These are phyloP conservation scores for Macrochelys suwanniensis DNA, from an alignment of 2,797 vertebrate species.

Conservation along the genomic window DNA sequence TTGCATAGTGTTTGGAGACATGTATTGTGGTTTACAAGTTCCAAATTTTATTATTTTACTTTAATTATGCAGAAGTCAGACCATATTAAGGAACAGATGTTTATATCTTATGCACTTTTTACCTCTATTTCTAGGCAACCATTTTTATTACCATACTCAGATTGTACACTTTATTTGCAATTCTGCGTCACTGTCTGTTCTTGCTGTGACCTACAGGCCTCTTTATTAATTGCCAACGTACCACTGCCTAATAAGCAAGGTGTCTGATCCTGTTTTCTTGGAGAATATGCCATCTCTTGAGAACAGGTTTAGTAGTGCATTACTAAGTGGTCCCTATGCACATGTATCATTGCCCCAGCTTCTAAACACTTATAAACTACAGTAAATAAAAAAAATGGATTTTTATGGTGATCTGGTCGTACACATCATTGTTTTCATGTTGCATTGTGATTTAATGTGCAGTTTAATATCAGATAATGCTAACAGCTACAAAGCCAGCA, in stretches of 20 bases:
- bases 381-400: not conserved
- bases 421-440: not conserved
- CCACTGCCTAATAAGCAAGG: rapidly evolving
- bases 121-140: not conserved
- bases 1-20: not conserved
- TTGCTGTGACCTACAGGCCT: not conserved
- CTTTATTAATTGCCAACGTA: not conserved
- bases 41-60: not conserved
- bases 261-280: not conserved
- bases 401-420: not conserved
- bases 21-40: not conserved
- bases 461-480: not conserved
- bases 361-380: not conserved
- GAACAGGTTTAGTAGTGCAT: not conserved
- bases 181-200: not conserved
- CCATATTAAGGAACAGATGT: not conserved
- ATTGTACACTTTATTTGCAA: not conserved
- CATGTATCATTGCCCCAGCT: not conserved
- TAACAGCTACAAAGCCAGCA: not conserved
- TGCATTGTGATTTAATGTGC: not conserved
- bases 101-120: not conserved
- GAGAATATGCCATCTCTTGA: not conserved
- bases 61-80: not conserved
- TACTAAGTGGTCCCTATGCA: not conserved
- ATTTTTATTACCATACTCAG: not conserved